phyloP scores from a whole-genome alignment of 2,888 invertebrate genomes.

The Apodemia mormo region DNA sequence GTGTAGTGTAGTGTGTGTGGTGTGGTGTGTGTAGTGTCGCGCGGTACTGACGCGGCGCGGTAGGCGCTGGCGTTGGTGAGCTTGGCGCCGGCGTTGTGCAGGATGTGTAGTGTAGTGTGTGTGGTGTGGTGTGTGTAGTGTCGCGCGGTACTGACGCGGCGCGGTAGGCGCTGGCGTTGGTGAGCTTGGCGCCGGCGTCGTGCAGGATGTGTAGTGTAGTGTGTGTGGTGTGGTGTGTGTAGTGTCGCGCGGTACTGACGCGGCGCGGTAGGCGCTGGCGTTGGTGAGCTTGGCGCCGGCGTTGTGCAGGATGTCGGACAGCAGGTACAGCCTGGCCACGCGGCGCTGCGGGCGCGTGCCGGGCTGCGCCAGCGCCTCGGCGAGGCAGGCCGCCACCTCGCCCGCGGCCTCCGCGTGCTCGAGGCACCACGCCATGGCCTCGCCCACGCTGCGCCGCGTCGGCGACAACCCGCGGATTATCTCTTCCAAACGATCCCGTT shows the following conservation, averaged over 20 bases:
- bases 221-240: background rate
- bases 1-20: too few species aligned
- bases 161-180: too few species aligned
- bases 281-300: slow-evolving; percentile 97
- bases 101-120: too few species aligned
- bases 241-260: slow-evolving; percentile 86
- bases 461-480: slow-evolving; percentile 92
- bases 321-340: slow-evolving; percentile 95
- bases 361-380: slow-evolving; percentile 91
- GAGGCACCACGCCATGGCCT: slow-evolving; percentile 99
- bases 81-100: too few species aligned
- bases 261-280: slow-evolving; percentile 94
- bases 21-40: background rate
- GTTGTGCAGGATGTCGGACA: slow-evolving; percentile 98
- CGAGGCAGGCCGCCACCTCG: slow-evolving; percentile 95
- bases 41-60: slow-evolving; percentile 64
- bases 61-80: too few species aligned
- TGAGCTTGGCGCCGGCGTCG: too few species aligned
- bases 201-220: too few species aligned
- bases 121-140: background rate
- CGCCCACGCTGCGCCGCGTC: slow-evolving; percentile 91
- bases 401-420: slow-evolving; percentile 99
- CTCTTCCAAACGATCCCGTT: slow-evolving; percentile 96
- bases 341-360: slow-evolving; percentile 87
- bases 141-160: slow-evolving; percentile 64